A percentile compares a stretch with the other conserved stretches of the same genome.
Conservation (phyloP, 2,797 vertebrate species). For the Xenops minutus region DNA sequence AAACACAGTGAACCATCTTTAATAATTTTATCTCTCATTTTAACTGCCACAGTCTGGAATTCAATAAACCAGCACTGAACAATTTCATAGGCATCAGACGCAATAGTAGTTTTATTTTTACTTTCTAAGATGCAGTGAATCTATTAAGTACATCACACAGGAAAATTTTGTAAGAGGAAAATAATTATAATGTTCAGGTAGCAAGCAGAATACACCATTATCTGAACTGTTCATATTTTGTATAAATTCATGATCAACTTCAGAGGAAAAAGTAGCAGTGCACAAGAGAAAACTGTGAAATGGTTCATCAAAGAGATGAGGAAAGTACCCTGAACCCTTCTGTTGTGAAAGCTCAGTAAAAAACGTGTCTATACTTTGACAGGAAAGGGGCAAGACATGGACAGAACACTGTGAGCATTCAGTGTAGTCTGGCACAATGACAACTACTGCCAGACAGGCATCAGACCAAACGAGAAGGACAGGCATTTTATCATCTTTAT, state of each 20-base stretch:
- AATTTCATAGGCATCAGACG: background rate
- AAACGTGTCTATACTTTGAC: background rate
- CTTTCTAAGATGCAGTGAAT: background rate
- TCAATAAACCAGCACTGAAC: background rate
- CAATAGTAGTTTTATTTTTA: background rate
- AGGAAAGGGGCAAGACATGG: background rate
- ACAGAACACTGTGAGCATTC: background rate
- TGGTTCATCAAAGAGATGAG: background rate
- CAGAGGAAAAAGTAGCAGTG: background rate
- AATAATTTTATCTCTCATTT: background rate
- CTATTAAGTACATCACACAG: background rate
- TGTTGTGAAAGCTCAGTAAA: background rate
- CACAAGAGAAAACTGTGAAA: background rate
- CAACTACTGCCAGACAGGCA: background rate
- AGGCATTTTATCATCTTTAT: background rate
- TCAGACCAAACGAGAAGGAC: background rate
- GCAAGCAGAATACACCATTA: background rate
- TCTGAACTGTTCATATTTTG: background rate
- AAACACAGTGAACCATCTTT: background rate
- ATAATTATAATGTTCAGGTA: constrained; percentile 17
- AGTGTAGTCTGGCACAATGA: background rate
- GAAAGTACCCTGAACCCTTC: background rate
- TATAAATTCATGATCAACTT: background rate
- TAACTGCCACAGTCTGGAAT: background rate
- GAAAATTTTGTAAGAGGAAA: background rate